Base-by-base conservation (phyloP, 2,113 vertebrate species). In the Centropristis striata region DNA sequence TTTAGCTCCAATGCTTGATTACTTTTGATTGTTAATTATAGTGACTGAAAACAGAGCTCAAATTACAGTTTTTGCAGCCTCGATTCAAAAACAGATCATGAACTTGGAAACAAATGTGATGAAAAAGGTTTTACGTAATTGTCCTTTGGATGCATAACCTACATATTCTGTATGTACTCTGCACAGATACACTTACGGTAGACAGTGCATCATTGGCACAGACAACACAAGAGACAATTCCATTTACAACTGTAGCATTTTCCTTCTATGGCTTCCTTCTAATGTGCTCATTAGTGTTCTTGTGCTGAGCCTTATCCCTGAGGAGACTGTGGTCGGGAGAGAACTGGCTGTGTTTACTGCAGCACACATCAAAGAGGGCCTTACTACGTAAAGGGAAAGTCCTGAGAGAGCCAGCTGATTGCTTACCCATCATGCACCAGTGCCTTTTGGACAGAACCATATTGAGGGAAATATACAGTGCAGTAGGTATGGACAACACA, bases 261-360 rank as follows among this genome's bases (percentile, higher is more conserved):
- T 92, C 90, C 82, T 80, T 86, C 88, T 85, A 92, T 90, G 90
- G 86, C 90, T 93, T 89, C 80, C 74, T 90, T 85, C 85, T 95
- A 95, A 95, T 94, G 92, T 83, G 85, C 94, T 95, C 94, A 94
- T 95, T 95, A 95, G 93, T 90, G 93, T 91, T 90, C 88, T 91
- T 85, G 86, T 88, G 88, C 86, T 73, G 80, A 89, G 88, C 84
- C 78, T 72, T 51, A 81, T 88, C 86, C 92, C 93, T 78, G 86
- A 75, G 77, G 93, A 92, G 90, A 92, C 73, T 16, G 67, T 80
- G 86, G 88, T 91, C 23, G 82, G 82, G 82, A 85, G 83, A 92
- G 78, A 90, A 87, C 86, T 59, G 87, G 82, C 76, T 89, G 83
- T 93, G 92, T 95, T 94, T 94, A 94, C 93, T 89, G 93, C 92